Conservation (phyloP, 2,113 vertebrate genomes). For the Haemorhous mexicanus region DNA sequence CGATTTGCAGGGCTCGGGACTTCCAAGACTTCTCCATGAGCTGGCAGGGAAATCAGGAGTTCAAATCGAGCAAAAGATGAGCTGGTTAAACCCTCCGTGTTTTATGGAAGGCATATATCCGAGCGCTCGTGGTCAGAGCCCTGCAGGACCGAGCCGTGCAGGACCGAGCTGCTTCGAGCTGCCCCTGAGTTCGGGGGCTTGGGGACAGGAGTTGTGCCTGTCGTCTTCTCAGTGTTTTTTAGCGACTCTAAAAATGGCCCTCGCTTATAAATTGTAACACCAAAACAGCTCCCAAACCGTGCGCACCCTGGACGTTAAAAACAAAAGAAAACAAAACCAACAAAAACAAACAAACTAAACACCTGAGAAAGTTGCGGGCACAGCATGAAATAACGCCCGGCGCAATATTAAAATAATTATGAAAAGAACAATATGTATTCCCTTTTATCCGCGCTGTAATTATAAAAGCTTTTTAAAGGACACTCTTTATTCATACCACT, state of each 20-base stretch:
- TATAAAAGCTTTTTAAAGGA: constrained; percentile 30
- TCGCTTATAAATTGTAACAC: not conserved
- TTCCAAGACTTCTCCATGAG: too few relatives aligned
- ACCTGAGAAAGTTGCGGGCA: not conserved
- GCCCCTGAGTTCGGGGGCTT: not conserved
- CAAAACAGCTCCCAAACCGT: not conserved
- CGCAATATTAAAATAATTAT: constrained; percentile 20
- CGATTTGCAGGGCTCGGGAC: not conserved
- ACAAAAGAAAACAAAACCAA: not conserved
- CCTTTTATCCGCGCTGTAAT: constrained; percentile 35
- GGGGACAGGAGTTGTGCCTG: fast-evolving
- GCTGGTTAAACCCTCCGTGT: not conserved
- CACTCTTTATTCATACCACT: constrained; percentile 30
- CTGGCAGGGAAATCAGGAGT: not conserved
- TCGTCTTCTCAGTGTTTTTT: fast-evolving
- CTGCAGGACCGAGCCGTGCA: not conserved
- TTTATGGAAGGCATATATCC: not conserved
- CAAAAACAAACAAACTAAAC: too few relatives aligned
- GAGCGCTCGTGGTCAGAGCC: fast-evolving
- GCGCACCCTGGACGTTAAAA: not conserved
- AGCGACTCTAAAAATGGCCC: not conserved
- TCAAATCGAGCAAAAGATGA: fast-evolving
- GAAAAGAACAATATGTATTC: constrained; percentile 20
- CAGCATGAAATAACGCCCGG: not conserved
- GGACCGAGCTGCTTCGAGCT: not conserved